Evolutionary conservation across 2,113 vertebrate genomes (phyloP).

Genomic region (Arizona elegans): DNA sequence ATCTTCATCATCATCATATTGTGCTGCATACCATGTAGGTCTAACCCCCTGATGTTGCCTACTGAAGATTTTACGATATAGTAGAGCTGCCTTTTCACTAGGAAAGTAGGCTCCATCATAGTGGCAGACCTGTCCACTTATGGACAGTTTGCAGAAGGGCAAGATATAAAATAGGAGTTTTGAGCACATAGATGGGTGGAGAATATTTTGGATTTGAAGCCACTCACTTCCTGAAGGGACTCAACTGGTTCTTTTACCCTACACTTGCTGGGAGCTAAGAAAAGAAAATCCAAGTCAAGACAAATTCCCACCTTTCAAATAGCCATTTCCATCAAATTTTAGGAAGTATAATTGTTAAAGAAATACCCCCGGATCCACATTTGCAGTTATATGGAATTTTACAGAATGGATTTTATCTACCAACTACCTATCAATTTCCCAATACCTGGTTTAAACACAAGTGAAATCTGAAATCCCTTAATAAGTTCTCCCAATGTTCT

Average conservation of each 20-base stretch:
- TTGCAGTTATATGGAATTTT: background rate
- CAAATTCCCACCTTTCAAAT: background rate
- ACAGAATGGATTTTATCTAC: background rate
- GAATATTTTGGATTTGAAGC: background rate
- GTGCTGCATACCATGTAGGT: background rate
- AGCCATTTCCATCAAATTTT: background rate
- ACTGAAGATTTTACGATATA: background rate
- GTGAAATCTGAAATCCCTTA: background rate
- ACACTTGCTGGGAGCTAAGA: background rate
- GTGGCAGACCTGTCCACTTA: background rate
- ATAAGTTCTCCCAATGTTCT: background rate
- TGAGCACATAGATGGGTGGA: background rate
- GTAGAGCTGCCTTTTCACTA: background rate
- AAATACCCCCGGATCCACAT: background rate
- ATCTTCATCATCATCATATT: background rate
- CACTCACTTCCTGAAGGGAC: background rate
- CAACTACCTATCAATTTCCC: background rate
- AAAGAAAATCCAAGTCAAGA: background rate
- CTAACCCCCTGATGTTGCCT: background rate
- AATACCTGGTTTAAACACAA: background rate
- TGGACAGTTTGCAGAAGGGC: background rate
- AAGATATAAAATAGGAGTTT: background rate
- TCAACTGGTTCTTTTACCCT: background rate
- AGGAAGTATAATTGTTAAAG: background rate
- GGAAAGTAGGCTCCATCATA: background rate